Conservation (phyloP, 2,113 vertebrate genomes). For the Prietella phreatophila region DNA sequence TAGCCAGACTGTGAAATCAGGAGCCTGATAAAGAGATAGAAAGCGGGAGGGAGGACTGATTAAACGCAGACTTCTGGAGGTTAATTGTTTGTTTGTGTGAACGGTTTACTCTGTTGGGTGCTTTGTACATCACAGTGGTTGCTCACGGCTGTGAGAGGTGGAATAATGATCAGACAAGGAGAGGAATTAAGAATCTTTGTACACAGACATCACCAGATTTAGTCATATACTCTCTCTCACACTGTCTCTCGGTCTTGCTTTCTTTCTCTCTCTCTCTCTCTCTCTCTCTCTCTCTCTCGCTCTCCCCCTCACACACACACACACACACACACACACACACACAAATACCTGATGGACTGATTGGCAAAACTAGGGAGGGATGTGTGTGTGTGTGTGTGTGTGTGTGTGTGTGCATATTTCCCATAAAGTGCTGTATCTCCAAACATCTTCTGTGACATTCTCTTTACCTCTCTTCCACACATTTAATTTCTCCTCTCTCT, state of each 20-base stretch:
- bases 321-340: slow-evolving; percentile 16
- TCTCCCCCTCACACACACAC: background rate
- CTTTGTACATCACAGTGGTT: slow-evolving; percentile 36
- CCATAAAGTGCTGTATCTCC: background rate
- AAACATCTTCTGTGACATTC: background rate
- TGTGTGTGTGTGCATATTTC: no score
- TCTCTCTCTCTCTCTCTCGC: slow-evolving; percentile 1
- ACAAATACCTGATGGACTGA: background rate
- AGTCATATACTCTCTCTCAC: background rate
- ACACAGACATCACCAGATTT: background rate
- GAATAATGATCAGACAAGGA: slow-evolving; percentile 34
- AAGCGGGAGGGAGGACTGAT: slow-evolving; percentile 27
- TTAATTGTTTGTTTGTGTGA: slow-evolving; percentile 52
- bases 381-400: background rate
- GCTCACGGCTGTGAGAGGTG: slow-evolving; percentile 31
- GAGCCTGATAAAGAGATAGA: slow-evolving; percentile 27
- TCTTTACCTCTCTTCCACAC: background rate
- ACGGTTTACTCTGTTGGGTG: slow-evolving; percentile 32
- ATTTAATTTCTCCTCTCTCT: background rate
- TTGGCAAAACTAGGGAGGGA: background rate
- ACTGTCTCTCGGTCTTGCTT: background rate
- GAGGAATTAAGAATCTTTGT: slow-evolving; percentile 23
- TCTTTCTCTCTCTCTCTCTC: slow-evolving; percentile 2
- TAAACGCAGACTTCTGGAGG: slow-evolving; percentile 37
- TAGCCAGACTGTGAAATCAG: slow-evolving; percentile 34